A percentile compares a stretch with the other conserved stretches of the same genome.
phyloP scores from a whole-genome alignment of 2,113 vertebrate species.

The Acrocephalus kingi region DNA sequence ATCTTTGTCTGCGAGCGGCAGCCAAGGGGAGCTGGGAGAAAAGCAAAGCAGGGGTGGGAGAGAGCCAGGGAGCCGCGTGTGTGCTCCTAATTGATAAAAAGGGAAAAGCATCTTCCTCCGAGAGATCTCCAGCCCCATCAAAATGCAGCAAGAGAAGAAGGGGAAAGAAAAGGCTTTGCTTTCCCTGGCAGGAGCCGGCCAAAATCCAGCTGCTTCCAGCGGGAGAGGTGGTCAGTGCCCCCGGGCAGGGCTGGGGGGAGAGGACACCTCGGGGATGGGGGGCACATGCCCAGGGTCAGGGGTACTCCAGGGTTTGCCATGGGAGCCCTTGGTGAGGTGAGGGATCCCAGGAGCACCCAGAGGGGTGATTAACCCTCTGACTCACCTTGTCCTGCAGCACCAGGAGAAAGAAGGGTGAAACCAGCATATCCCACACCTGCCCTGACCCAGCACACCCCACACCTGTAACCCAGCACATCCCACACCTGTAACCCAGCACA shows the following conservation, averaged over 20 bases:
- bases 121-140: constrained; percentile 59
- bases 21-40: constrained; percentile 51
- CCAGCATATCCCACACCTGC: not conserved
- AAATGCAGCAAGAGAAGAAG: constrained; percentile 46
- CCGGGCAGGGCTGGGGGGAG: not conserved
- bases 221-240: not conserved
- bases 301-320: not conserved
- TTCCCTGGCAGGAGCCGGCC: not conserved
- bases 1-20: constrained; percentile 71
- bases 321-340: not conserved
- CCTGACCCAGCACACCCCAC: not conserved
- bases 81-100: constrained; percentile 69
- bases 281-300: not conserved
- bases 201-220: not conserved
- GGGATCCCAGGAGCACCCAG: not conserved
- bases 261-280: fast-evolving
- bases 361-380: not conserved
- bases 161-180: not conserved
- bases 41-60: constrained; percentile 56
- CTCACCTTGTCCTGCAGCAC: not conserved
- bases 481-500: not conserved
- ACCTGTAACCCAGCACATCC: too few species aligned
- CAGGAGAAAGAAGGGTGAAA: not conserved
- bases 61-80: not conserved
- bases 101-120: constrained; percentile 43